Base-by-base conservation (phyloP, 2,113 vertebrate genomes). In the Paralichthys olivaceus region DNA sequence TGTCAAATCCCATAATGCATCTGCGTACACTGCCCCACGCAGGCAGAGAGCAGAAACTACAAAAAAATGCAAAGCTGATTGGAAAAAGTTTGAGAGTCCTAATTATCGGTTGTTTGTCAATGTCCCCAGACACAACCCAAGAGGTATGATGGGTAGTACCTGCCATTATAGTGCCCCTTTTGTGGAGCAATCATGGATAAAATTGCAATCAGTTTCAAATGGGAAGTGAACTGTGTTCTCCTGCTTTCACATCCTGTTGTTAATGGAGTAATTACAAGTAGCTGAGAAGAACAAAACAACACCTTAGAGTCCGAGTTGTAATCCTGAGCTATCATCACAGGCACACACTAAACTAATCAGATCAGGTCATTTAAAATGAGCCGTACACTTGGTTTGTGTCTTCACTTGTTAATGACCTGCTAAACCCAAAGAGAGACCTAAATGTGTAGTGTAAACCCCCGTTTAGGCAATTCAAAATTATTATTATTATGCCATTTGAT, bases 1-100 rank as follows among this genome's bases (percentile, higher is more conserved):
- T 37, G 37, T 61, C 25, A 54, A 63, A 78, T 71, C n/a, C 28
- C 29, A 65, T 22, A 26, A 84, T 82, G 29, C 23, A 26, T 59
- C 57, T 59, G 17, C 15, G 7, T 32, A n/a, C 19, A 4, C 17
- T 59, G 15, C 26, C 28, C 2, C 17, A 29, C 4, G 17, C 28
- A 32, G 57, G 32, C 53, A 23, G 64, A 64, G 40, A 57, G 22
- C 3, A 53, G 20, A 0, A 7, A 28, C 22, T 5, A 22, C 2
- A 20, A 19, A 23, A 20, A 67, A 40, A 40, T 40, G 12, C 37
- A 11, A 40, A 40, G 7, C 17, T 26, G 20, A 12, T 22, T 22
- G 9, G 32, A 5, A 28, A 32, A 19, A 4, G 17, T 9, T 47
- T 47, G 32, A 60, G 6, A 40, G 13, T 25, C 13, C 22, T 45